These are phyloP conservation scores for Urocolius indicus DNA, from an alignment of 2,113 vertebrate genomes.

Conservation along the genomic window DNA sequence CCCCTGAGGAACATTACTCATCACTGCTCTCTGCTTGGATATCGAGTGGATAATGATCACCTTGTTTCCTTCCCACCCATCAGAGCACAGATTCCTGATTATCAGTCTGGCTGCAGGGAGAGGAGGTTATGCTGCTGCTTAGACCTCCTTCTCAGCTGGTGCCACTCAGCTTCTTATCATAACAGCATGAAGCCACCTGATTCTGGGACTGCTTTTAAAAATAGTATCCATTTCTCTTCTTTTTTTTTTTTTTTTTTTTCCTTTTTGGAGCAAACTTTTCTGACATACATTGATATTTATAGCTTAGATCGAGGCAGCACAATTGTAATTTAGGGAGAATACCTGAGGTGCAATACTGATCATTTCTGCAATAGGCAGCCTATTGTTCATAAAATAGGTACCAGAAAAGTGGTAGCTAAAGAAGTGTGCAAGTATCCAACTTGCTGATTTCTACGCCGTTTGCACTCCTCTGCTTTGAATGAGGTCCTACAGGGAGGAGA, in stretches of 20 bases:
- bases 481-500: constrained; percentile 55
- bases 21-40: no score
- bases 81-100: neutral
- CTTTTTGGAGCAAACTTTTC: constrained; percentile 24
- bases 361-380: constrained; percentile 17
- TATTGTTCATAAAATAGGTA: constrained; percentile 1
- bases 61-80: neutral
- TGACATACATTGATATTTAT: constrained; percentile 38
- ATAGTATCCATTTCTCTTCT: constrained; percentile 35
- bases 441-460: constrained; percentile 26
- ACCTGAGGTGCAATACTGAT: constrained; percentile 15
- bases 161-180: constrained; percentile 42
- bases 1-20: no score
- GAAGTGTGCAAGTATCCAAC: neutral
- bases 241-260: neutral
- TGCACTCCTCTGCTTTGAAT: constrained; percentile 13
- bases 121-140: neutral
- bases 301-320: neutral
- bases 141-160: constrained; percentile 23
- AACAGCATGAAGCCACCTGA: constrained; percentile 35
- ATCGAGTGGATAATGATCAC: constrained; percentile 22
- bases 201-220: constrained; percentile 53
- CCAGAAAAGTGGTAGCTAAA: neutral
- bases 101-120: neutral
- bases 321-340: constrained; percentile 36